phyloP scores from a whole-genome alignment of 2,888 invertebrate genomes.

The Eupelmus urozonus region DNA sequence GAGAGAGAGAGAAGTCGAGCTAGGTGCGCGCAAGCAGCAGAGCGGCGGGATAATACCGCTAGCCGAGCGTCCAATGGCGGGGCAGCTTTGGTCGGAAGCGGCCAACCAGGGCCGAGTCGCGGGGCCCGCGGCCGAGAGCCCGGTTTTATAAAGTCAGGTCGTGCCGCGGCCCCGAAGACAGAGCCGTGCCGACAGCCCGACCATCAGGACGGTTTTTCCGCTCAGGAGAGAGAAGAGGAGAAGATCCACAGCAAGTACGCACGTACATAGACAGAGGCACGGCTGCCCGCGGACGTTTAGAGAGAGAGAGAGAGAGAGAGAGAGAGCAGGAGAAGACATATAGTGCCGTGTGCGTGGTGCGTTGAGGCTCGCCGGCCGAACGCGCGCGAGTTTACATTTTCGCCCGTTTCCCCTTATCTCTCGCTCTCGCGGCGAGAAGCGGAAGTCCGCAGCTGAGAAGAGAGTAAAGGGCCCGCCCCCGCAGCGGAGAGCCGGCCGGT shows the following conservation, averaged over 20 bases:
- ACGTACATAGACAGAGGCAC: too few species aligned
- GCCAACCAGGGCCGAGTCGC: background rate
- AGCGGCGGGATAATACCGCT: slow-evolving; percentile 66
- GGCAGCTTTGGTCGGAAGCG: slow-evolving; percentile 66
- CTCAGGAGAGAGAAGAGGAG: background rate
- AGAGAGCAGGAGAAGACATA: background rate
- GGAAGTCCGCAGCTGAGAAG: too few species aligned
- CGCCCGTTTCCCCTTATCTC: too few species aligned
- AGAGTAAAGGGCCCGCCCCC: too few species aligned
- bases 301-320: background rate
- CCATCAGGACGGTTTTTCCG: slow-evolving; percentile 69
- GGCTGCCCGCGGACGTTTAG: too few species aligned
- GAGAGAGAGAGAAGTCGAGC: slow-evolving; percentile 24
- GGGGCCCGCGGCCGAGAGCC: slow-evolving; percentile 65
- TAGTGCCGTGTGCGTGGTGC: too few species aligned
- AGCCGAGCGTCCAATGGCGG: slow-evolving; percentile 65
- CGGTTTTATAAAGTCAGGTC: slow-evolving; percentile 76
- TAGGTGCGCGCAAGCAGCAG: slow-evolving; percentile 44
- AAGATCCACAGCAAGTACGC: too few species aligned
- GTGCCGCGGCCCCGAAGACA: slow-evolving; percentile 74
- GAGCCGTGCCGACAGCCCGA: slow-evolving; percentile 76
- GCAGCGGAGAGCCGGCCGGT: too few species aligned
- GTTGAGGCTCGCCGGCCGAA: too few species aligned
- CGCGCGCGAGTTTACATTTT: too few species aligned
- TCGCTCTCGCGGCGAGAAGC: too few species aligned